Base-by-base conservation (phyloP, 2,888 invertebrate species). In the Philereme vetulata region DNA sequence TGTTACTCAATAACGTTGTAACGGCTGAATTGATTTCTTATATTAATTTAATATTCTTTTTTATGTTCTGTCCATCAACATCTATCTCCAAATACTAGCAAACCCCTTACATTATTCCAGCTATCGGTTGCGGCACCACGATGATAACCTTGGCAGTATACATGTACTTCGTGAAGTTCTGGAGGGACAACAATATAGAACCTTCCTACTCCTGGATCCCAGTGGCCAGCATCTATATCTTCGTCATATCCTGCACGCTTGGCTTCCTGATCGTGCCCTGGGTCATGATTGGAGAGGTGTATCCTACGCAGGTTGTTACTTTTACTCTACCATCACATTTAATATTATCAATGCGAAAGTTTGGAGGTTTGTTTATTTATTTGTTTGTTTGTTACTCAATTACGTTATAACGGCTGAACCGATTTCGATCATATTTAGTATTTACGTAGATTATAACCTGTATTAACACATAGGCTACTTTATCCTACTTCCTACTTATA, bases 281-380 rank as follows among this genome's bases (percentile, higher is more conserved):
- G 95, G 93, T 95, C 7, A 95, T 95, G 95, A 95, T 95, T 57
- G 95, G 95, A n/a, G 95, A 95, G 79, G 94, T 95, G 34, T 95
- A 95, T 81, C 95, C 95, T 0, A 93, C 93, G n/a, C 93, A 94
- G 91, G 93, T 93, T 21, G 21, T 21, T 21, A 21, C 21, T 21
- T 21, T 21, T 21, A 21, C 21, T 21, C 21, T 21, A 21, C 2
- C 21, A 21, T 21, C 21, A n/a, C n/a, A n/a, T n/a, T n/a, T n/a
- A n/a, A n/a, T n/a, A n/a, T n/a, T n/a, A n/a, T n/a, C n/a, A n/a
- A n/a, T n/a, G n/a, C n/a, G n/a, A n/a, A n/a, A n/a, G n/a, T n/a
- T n/a, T n/a, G n/a, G n/a, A n/a, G n/a, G n/a, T n/a, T n/a, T n/a
- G n/a, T n/a, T n/a, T n/a, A n/a, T n/a, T n/a, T n/a, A n/a, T n/a